Evolutionary conservation across 2,888 invertebrate genomes (phyloP).

Genomic region (Diarsia rubi): DNA sequence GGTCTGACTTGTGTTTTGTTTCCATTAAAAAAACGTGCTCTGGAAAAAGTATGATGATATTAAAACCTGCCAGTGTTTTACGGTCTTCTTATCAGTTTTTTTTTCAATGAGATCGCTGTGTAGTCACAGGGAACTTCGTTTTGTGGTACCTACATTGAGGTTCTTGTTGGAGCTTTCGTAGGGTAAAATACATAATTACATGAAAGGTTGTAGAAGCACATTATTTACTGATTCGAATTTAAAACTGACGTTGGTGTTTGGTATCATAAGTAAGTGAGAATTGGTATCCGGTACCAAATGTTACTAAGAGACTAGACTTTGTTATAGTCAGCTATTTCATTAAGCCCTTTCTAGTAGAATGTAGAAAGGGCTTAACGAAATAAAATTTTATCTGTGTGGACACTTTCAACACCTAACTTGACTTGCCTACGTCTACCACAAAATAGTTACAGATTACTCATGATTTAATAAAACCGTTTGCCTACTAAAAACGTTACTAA

Average conservation of each 20-base stretch:
- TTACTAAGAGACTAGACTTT: neutral
- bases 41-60: neutral
- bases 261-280: neutral
- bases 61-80: slow-evolving; percentile 3
- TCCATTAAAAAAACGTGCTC: neutral
- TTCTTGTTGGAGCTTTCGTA: neutral
- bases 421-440: neutral
- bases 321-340: neutral
- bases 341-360: neutral
- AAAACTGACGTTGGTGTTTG: neutral
- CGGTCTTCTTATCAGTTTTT: neutral
- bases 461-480: no score
- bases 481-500: neutral
- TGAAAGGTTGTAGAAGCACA: neutral
- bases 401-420: no score
- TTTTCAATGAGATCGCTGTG: neutral
- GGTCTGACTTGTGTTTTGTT: slow-evolving; percentile 12
- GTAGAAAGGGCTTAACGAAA: no score
- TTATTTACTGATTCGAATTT: slow-evolving; percentile 1
- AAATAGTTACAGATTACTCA: neutral
- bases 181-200: neutral
- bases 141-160: neutral
- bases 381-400: neutral
- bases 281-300: no score
- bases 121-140: neutral